Evolutionary conservation across 2,113 vertebrate genomes (phyloP).

Genomic region (Actinemys pallida): DNA sequence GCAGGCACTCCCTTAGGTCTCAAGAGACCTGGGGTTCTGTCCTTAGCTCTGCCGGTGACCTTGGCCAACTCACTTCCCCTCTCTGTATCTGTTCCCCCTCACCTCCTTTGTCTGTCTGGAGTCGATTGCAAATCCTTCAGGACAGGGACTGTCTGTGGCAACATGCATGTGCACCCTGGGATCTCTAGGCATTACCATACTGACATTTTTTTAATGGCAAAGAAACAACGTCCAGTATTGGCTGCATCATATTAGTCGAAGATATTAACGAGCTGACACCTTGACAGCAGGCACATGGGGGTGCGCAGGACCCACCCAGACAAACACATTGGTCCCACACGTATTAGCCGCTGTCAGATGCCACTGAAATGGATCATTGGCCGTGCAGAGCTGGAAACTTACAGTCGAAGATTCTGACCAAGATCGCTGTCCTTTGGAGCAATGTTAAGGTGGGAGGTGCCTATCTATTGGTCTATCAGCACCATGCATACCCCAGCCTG

Average conservation of each 20-base stretch:
- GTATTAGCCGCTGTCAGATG: too few relatives aligned
- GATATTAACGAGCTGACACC: not conserved
- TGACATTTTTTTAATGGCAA: not conserved
- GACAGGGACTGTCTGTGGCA: not conserved
- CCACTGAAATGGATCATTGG: too few relatives aligned
- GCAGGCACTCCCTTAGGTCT: not conserved
- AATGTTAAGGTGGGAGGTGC: too few relatives aligned
- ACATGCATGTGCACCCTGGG: not conserved
- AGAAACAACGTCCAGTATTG: not conserved
- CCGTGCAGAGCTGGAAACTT: too few relatives aligned
- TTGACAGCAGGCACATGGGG: not conserved
- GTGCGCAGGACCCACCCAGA: not conserved
- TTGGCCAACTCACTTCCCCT: not conserved
- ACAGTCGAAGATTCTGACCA: too few relatives aligned
- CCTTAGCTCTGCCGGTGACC: not conserved
- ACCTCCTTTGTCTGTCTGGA: not conserved
- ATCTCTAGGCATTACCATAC: not conserved
- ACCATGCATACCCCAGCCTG: too few relatives aligned
- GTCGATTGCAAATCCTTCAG: not conserved
- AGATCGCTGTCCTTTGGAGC: too few relatives aligned
- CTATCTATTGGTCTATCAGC: too few relatives aligned
- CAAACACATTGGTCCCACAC: not conserved
- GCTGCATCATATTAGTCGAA: not conserved
- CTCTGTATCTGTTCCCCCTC: not conserved
- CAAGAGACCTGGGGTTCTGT: not conserved